These are phyloP conservation scores for Medauroidea extradentata DNA, from an alignment of 1,140 invertebrate species.

Conservation along the genomic window DNA sequence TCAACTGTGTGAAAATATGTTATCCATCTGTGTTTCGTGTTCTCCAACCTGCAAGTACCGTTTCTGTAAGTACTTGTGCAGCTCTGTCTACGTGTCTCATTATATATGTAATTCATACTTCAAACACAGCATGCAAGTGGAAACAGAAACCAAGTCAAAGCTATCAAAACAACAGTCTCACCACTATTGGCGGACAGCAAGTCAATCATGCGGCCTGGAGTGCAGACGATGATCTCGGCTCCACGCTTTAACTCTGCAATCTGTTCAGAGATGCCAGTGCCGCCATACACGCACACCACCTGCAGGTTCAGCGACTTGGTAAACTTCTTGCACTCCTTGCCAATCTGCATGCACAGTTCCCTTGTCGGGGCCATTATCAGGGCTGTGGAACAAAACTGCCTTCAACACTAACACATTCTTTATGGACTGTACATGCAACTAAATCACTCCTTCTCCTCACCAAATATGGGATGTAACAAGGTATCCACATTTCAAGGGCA, in stretches of 20 bases:
- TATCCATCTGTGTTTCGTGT: too few species aligned
- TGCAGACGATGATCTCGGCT: conserved; percentile 98
- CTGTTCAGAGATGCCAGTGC: conserved; percentile 95
- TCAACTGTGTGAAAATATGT: too few species aligned
- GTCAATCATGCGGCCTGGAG: conserved; percentile 99
- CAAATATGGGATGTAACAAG: too few species aligned
- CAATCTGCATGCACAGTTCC: conserved; percentile 98
- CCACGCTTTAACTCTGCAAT: conserved; percentile 98
- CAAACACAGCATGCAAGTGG: background rate
- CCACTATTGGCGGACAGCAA: conserved; percentile 98
- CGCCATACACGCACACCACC: conserved; percentile 97
- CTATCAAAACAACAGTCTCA: too few species aligned
- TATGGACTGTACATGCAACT: too few species aligned
- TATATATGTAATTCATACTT: background rate
- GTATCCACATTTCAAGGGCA: too few species aligned
- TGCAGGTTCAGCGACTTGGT: conserved; percentile 80
- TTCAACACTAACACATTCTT: too few species aligned
- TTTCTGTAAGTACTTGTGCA: too few species aligned
- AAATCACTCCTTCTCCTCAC: too few species aligned
- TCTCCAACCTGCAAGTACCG: too few species aligned
- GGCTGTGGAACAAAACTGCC: conserved; percentile 40
- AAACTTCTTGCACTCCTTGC: conserved; percentile 95
- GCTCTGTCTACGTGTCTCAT: too few species aligned
- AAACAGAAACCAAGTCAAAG: too few species aligned
- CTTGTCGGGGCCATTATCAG: conserved; percentile 98